Percentiles rank a stretch among this genome's conserved stretches.
phyloP scores from a whole-genome alignment of 2,113 vertebrate genomes.

The Columba livia region DNA sequence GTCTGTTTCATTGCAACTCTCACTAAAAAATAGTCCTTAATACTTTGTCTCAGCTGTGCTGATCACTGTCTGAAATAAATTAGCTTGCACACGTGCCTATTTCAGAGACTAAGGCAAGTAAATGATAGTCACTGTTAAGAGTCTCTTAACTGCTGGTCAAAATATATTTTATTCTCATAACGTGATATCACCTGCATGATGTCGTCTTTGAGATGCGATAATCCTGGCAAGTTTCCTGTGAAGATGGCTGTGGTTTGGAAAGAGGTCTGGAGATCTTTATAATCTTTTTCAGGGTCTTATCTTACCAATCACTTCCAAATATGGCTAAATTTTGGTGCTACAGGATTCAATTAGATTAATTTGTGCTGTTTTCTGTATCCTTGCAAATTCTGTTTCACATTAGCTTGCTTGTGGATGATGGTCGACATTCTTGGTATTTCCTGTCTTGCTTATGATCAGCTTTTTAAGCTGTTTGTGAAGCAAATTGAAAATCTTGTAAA shows the following conservation, averaged over 20 bases:
- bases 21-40: not conserved
- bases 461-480: not conserved
- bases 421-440: slow-evolving; percentile 16
- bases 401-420: slow-evolving; percentile 2
- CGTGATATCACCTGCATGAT: not conserved
- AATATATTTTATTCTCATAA: not conserved
- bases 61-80: not conserved
- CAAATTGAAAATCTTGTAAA: not conserved
- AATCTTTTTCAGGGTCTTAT: not conserved
- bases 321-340: not conserved
- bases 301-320: not conserved
- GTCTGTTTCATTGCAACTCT: not conserved
- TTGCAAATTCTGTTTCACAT: slow-evolving; percentile 47
- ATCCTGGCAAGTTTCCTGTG: not conserved
- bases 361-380: slow-evolving; percentile 1
- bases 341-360: slow-evolving; percentile 14
- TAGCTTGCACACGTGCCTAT: not conserved
- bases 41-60: not conserved
- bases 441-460: slow-evolving; percentile 22
- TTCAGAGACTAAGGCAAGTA: not conserved
- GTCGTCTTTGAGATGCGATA: not conserved
- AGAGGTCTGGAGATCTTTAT: not conserved
- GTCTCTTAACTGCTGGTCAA: not conserved
- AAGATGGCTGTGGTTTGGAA: not conserved
- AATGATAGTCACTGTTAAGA: not conserved